A percentile compares a stretch with the other conserved stretches of the same genome.
phyloP scores from a whole-genome alignment of 2,113 vertebrate genomes.

The Cyanoramphus novaezelandiae region DNA sequence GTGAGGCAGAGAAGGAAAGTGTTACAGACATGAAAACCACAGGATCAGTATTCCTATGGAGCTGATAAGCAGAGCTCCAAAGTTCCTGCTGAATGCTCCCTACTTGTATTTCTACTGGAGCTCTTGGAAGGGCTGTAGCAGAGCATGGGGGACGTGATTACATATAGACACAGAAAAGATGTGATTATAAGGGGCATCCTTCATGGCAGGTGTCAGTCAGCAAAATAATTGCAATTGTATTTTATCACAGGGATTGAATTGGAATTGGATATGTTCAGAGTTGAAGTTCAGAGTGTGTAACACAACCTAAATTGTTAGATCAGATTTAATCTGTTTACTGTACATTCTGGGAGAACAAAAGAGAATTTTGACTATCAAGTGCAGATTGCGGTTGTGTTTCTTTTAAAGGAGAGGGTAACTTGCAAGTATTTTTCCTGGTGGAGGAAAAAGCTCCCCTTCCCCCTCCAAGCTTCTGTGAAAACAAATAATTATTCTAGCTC shows the following conservation, averaged over 20 bases:
- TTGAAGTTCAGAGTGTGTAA: not conserved
- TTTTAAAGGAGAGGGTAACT: not conserved
- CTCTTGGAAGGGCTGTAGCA: not conserved
- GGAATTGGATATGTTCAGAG: not conserved
- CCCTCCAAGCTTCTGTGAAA: not conserved
- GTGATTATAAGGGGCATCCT: not conserved
- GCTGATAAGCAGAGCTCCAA: constrained; percentile 49
- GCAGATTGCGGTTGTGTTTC: not conserved
- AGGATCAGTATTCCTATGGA: constrained; percentile 29
- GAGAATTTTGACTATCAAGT: not conserved
- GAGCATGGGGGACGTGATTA: not conserved
- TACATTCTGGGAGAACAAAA: not conserved
- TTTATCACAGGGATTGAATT: not conserved
- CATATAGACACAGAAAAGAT: not conserved
- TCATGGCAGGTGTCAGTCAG: not conserved
- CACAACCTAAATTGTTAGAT: not conserved
- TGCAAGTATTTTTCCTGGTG: not conserved
- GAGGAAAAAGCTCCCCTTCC: not conserved
- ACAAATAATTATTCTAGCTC: not conserved
- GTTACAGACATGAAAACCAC: constrained; percentile 68
- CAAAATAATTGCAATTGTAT: constrained; percentile 13
- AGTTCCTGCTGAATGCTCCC: constrained; percentile 20
- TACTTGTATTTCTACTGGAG: not conserved
- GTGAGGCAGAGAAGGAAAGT: constrained; percentile 71
- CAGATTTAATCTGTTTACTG: not conserved